These are phyloP conservation scores for Trachythela sp. DNA, from an alignment of 64 coral and sea anemone species.

Conservation along the genomic window DNA sequence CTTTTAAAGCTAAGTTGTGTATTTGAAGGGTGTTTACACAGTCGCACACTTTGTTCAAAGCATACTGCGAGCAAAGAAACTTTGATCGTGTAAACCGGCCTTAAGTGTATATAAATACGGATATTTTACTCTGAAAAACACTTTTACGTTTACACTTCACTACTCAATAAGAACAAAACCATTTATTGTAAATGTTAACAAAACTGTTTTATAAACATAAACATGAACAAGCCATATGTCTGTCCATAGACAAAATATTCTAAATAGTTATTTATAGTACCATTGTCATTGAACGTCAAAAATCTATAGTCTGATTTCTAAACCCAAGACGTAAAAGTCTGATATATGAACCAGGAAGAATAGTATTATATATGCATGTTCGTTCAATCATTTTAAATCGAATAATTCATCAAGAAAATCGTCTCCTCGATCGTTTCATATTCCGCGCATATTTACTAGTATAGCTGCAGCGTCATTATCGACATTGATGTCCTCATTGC, in stretches of 20 bases:
- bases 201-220: background rate
- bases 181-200: background rate
- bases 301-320: background rate
- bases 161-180: background rate
- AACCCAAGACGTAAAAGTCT: background rate
- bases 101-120: background rate
- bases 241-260: background rate
- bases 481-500: background rate
- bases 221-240: background rate
- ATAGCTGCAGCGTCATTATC: background rate
- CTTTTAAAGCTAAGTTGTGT: too few relatives aligned
- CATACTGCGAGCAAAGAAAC: background rate
- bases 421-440: background rate
- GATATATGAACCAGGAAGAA: background rate
- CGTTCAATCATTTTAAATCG: background rate
- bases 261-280: background rate
- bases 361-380: background rate
- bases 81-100: too few relatives aligned
- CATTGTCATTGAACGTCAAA: background rate
- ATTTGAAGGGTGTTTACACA: background rate
- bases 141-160: background rate
- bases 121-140: background rate
- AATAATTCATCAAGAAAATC: constrained; percentile 2
- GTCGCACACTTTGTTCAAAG: background rate
- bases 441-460: constrained; percentile 15